Percentiles rank a stretch among this genome's conserved stretches.
These are phyloP conservation scores for Drosophila hydei DNA, from an alignment of 1,140 invertebrate species.

Conservation along the genomic window DNA sequence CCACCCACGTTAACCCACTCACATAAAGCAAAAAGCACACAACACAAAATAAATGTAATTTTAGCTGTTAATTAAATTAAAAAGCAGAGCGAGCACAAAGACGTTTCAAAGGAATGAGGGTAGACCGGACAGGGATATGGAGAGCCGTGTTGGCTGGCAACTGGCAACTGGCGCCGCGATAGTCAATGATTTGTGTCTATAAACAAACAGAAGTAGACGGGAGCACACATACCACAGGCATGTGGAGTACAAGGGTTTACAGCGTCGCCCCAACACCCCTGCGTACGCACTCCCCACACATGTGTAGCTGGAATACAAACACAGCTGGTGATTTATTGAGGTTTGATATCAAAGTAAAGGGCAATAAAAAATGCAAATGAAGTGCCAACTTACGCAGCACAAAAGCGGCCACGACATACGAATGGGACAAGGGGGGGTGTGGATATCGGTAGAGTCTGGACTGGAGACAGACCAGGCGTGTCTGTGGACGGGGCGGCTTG, in stretches of 20 bases:
- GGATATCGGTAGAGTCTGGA: constrained; percentile 31
- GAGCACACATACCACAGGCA: constrained; percentile 63
- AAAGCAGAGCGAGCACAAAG: constrained; percentile 20
- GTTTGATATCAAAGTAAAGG: constrained; percentile 82
- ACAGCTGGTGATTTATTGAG: constrained; percentile 82
- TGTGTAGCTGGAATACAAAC: constrained; percentile 58
- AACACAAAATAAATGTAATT: constrained; percentile 70
- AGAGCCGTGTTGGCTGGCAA: constrained; percentile 34
- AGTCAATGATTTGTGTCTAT: constrained; percentile 80
- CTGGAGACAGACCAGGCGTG: constrained; percentile 44
- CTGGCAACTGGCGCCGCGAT: constrained; percentile 69
- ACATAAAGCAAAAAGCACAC: constrained; percentile 8
- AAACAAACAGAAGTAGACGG: constrained; percentile 66
- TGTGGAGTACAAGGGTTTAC: constrained; percentile 61
- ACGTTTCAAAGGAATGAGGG: background rate
- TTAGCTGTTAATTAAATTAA: constrained; percentile 81
- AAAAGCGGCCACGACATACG: constrained; percentile 43
- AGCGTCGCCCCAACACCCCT: background rate
- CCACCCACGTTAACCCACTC: constrained; percentile 20
- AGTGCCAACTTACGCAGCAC: constrained; percentile 79
- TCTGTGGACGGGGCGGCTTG: constrained; percentile 11
- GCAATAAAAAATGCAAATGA: constrained; percentile 83
- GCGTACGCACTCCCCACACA: constrained; percentile 13
- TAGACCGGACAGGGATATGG: background rate
- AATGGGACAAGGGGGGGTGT: background rate